Conservation (phyloP, 2,113 vertebrate species). For the Python bivittatus region DNA sequence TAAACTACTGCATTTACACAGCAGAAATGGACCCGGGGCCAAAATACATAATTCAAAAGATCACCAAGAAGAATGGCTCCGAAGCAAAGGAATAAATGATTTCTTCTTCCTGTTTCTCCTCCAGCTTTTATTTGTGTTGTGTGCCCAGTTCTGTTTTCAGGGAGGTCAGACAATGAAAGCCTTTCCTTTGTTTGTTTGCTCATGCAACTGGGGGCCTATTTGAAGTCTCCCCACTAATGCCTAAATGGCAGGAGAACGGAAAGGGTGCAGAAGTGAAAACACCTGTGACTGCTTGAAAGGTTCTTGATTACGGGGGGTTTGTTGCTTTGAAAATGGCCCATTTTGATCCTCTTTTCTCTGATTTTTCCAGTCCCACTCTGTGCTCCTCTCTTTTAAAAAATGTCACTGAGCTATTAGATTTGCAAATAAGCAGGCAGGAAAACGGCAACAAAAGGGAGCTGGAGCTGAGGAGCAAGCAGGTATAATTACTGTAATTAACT, state of each 20-base stretch:
- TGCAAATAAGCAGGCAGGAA: constrained; percentile 80
- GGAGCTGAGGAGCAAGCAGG: constrained; percentile 72
- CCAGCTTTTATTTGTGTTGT: not conserved
- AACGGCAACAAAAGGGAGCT: constrained; percentile 76
- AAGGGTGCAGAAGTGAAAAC: constrained; percentile 5
- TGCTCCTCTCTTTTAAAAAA: constrained; percentile 64
- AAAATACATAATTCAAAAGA: not conserved
- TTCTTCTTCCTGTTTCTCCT: not conserved
- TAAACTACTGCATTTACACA: not conserved
- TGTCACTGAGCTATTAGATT: constrained; percentile 72
- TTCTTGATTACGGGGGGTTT: constrained; percentile 22
- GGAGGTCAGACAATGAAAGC: not conserved
- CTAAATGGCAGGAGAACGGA: not conserved
- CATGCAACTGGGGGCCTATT: not conserved
- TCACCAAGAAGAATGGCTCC: not conserved
- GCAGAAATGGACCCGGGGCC: not conserved
- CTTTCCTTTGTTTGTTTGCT: not conserved
- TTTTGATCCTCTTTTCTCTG: constrained; percentile 46
- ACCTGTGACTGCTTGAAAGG: constrained; percentile 27
- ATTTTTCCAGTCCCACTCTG: constrained; percentile 50
- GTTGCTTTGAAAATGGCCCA: constrained; percentile 26
- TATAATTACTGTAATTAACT: constrained; percentile 85
- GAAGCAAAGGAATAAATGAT: not conserved
- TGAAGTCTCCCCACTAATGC: constrained; percentile 11
- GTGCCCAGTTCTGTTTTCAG: not conserved